Evolutionary conservation across 2,113 vertebrate species (phyloP).

Genomic region (Engraulis encrasicolus): DNA sequence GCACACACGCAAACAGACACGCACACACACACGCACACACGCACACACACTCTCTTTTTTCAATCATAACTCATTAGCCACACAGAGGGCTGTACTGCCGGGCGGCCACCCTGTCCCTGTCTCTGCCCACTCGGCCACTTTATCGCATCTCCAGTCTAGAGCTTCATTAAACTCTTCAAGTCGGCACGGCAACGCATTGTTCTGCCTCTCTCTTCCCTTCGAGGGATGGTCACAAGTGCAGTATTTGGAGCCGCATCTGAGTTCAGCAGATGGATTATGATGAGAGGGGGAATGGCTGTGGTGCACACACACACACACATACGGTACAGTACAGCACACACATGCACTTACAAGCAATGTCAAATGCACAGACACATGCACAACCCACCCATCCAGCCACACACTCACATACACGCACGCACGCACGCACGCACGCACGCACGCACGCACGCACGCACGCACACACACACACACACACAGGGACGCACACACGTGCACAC

Average conservation of each 20-base stretch:
- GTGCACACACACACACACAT: neutral
- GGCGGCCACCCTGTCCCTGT: neutral
- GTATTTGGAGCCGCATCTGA: neutral
- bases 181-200: neutral
- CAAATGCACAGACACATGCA: too few relatives aligned
- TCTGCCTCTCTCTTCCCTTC: neutral
- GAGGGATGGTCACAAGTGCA: neutral
- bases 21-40: neutral
- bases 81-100: neutral
- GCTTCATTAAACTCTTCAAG: slow-evolving; percentile 12
- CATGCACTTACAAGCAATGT: too few relatives aligned
- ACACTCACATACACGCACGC: too few relatives aligned
- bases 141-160: neutral
- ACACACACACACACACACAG: too few relatives aligned
- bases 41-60: neutral
- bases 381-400: too few relatives aligned
- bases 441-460: too few relatives aligned
- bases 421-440: too few relatives aligned
- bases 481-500: too few relatives aligned
- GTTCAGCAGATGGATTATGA: neutral
- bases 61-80: slow-evolving; percentile 7
- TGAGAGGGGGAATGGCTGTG: neutral
- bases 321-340: neutral
- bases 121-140: neutral
- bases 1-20: neutral